Percentiles rank a stretch among this genome's conserved stretches.
Evolutionary conservation across 2,888 invertebrate species (phyloP).

Genomic region (Cinara cedri): DNA sequence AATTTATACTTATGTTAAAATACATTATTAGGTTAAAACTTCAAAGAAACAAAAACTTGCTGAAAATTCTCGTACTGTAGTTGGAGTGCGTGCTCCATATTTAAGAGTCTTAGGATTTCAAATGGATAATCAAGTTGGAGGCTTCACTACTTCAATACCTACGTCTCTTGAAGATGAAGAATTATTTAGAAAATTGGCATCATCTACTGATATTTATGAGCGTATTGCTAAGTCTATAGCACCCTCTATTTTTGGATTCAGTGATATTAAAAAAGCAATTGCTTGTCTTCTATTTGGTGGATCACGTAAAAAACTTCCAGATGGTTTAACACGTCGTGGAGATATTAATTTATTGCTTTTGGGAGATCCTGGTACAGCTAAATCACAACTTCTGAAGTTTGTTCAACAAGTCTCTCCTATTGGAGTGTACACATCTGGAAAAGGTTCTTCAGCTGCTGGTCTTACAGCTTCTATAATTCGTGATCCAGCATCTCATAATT

Average conservation of each 20-base stretch:
- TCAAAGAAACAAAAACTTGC: conserved; percentile 65
- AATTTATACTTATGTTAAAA: neutral
- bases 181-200: conserved; percentile 81
- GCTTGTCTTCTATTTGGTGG: conserved; percentile 92
- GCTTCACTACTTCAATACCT: conserved; percentile 64
- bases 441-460: conserved; percentile 98
- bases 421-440: conserved; percentile 98
- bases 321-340: conserved; percentile 92
- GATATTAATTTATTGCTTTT: conserved; percentile 94
- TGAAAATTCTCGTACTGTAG: conserved; percentile 77
- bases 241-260: conserved; percentile 93
- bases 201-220: conserved; percentile 86
- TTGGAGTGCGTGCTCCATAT: conserved; percentile 93
- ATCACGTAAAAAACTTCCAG: conserved; percentile 83
- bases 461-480: conserved; percentile 95
- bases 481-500: conserved; percentile 92
- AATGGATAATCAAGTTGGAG: conserved; percentile 79
- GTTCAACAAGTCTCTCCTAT: conserved; percentile 94
- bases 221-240: conserved; percentile 88
- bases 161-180: conserved; percentile 78
- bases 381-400: conserved; percentile 96
- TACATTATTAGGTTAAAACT: conserved; percentile 36
- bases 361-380: conserved; percentile 99
- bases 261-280: conserved; percentile 96
- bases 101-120: conserved; percentile 91